Conservation (phyloP, 2,888 invertebrate genomes). For the Polymixis lichenea region DNA sequence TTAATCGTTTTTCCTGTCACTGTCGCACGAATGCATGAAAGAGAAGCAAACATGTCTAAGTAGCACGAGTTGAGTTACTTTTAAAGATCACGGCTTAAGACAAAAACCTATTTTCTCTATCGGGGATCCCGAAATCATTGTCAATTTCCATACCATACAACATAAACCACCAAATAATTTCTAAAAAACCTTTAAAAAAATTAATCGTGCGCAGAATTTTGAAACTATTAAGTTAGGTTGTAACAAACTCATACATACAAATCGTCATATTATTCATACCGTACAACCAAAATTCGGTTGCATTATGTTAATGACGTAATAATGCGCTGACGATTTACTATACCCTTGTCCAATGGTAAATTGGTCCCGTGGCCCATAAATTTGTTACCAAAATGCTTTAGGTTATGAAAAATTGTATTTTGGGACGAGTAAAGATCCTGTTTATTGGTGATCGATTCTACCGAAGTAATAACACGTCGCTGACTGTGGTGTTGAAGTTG, state of each 20-base stretch:
- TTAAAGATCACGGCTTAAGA: no score
- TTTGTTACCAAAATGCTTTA: conserved; percentile 65
- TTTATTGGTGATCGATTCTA: conserved; percentile 55
- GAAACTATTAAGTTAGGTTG: conserved; percentile 50
- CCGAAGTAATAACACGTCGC: conserved; percentile 44
- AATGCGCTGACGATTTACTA: conserved; percentile 80
- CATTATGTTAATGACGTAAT: conserved; percentile 88
- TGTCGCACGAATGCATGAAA: no score
- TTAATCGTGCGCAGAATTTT: conserved; percentile 50
- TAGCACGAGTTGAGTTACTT: not conserved
- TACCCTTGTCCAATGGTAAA: conserved; percentile 76
- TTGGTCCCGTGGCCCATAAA: conserved; percentile 68
- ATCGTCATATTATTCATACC: conserved; percentile 79
- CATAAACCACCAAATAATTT: conserved; percentile 4
- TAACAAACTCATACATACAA: conserved; percentile 77
- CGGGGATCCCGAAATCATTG: not conserved
- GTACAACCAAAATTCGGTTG: conserved; percentile 77
- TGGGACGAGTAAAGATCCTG: conserved; percentile 62
- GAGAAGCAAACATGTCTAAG: not conserved
- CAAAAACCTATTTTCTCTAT: not conserved
- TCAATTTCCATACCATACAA: not conserved
- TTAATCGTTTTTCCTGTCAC: not conserved
- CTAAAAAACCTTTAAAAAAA: not conserved
- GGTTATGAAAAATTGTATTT: conserved; percentile 70
- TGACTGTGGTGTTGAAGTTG: conserved; percentile 11